Base-by-base conservation (phyloP, 92 coral and sea anemone species). In the Porites lobata region DNA sequence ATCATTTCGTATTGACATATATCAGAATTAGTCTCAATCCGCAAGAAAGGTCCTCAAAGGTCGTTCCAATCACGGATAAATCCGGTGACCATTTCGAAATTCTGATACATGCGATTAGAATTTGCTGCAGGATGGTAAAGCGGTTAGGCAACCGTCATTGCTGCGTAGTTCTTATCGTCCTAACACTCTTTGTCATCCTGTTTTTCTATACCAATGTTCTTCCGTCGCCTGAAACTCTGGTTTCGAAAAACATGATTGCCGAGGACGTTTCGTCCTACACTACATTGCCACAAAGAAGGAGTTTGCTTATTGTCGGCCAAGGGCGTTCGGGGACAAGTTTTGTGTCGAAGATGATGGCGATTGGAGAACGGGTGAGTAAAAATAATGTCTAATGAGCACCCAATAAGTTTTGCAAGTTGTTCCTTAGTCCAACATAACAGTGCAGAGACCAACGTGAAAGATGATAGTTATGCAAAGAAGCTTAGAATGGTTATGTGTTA, bases 281-380 rank as follows among this genome's bases (percentile, higher is more conserved):
- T 58, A 9, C 6, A 8, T 32, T 18, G 68, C 12, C 65, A 19
- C 64, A 12, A 63, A 65, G 88, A 50, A 62, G 38, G 74, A 66
- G 88, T 21, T 84, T 84, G 75, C 53, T 84, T 7, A 84, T 84
- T 9, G 15, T 84, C 78, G 88, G 88, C 62, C 59, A 13, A 20
- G 88, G 81, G 2, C 88, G 88, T 7, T 84, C 88, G 4, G 88
- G 88, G n/a, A 84, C 88, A 11, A 84, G 80, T 17, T 74, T 84
- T 64, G 72, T 84, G 50, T 73, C 88, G 43, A 84, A 52, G 52
- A 84, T 84, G 88, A 22, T 84, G 57, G 86, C 69, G 10, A 57
- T 51, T 51, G 78, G 78, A 38, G 24, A 69, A 7, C 67, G 78
- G 57, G 86, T 82, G n/a, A 82, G 86, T 82, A 51, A 29, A n/a